Base-by-base conservation (phyloP, 2,113 vertebrate species). In the Spilogale gracilis region DNA sequence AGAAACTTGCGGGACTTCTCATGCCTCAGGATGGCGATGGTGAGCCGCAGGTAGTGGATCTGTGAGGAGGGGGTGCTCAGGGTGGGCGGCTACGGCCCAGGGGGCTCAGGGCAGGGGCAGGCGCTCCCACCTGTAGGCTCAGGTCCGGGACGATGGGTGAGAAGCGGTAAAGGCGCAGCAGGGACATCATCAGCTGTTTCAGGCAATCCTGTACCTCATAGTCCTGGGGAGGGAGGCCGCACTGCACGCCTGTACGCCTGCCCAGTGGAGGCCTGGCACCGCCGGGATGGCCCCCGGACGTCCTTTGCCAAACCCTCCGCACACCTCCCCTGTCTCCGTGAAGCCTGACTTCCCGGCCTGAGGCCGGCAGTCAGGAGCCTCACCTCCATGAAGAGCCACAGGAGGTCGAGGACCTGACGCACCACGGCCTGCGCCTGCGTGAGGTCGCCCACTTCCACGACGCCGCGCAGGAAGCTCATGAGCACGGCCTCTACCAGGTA, bases 351-450 rank as follows among this genome's bases (percentile, higher is more conserved):
- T 17, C 63, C 50, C 0, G 6, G 50, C 63, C 48, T 1, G 12
- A 94, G 83, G 58, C 16, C 80, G 0, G 21, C 16, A 38, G 20
- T 58, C 11, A 3, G 30, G 74, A 58, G 48, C 82, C 98, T 98
- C 82, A 99, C 99, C 99, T 99, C 99, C 99, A 99, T 99, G 95
- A 99, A 99, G 89, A 99, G 99, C 99, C 99, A 99, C 99, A 99
- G 99, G 82, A 99, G 99, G 94, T 99, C 99, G 50, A 99, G 98
- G 4, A 99, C 98, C 94, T 99, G 99, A 95, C 99, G 99, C 88
- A 99, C 99, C 67, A 99, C 98, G 0, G 99, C 99, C 87, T 99
- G 99, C 4, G 99, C 99, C 2, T 99, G 99, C 5, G 99, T 98
- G 0, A 99, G 99, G 1, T 99, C 99, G 23, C 99, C 99, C 4